Percentiles rank a stretch among this genome's conserved stretches.
phyloP scores from a whole-genome alignment of 2,888 invertebrate genomes.

The Parapristionchus giblindavisi region DNA sequence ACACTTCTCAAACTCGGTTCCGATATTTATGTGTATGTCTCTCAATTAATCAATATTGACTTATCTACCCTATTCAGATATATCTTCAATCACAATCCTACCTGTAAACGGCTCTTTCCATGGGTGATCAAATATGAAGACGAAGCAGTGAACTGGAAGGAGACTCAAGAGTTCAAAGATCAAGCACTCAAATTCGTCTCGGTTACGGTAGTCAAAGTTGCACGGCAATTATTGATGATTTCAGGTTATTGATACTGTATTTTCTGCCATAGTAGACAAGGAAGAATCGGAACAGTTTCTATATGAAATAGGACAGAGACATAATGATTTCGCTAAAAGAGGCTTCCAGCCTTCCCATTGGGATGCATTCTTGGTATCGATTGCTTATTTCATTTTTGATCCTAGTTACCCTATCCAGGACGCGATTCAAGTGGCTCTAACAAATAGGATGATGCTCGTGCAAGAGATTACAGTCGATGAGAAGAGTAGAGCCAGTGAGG shows the following conservation, averaged over 20 bases:
- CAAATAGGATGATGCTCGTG: slow-evolving; percentile 49
- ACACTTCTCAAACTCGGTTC: slow-evolving; percentile 64
- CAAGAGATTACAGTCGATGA: slow-evolving; percentile 54
- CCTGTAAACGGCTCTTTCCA: slow-evolving; percentile 64
- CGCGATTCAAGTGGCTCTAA: slow-evolving; percentile 62
- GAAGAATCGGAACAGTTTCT: slow-evolving; percentile 55
- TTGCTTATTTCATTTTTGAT: neutral
- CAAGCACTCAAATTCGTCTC: slow-evolving; percentile 67
- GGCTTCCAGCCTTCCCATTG: slow-evolving; percentile 66
- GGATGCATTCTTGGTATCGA: slow-evolving; percentile 62
- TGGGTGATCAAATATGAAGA: slow-evolving; percentile 53
- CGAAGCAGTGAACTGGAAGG: slow-evolving; percentile 57
- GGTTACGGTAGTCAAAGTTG: slow-evolving; percentile 42
- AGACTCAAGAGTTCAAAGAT: slow-evolving; percentile 60
- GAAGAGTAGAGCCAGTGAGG: slow-evolving; percentile 57
- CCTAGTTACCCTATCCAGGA: slow-evolving; percentile 49
- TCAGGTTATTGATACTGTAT: slow-evolving; percentile 61
- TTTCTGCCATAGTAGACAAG: slow-evolving; percentile 65
- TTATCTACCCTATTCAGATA: slow-evolving; percentile 40
- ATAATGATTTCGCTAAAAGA: slow-evolving; percentile 60
- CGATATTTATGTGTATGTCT: slow-evolving; percentile 44
- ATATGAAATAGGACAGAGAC: slow-evolving; percentile 62
- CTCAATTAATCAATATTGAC: slow-evolving; percentile 10
- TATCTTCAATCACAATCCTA: slow-evolving; percentile 65
- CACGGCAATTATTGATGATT: slow-evolving; percentile 28